These are phyloP conservation scores for Coenonympha glycerion DNA, from an alignment of 2,888 invertebrate species.

Conservation along the genomic window DNA sequence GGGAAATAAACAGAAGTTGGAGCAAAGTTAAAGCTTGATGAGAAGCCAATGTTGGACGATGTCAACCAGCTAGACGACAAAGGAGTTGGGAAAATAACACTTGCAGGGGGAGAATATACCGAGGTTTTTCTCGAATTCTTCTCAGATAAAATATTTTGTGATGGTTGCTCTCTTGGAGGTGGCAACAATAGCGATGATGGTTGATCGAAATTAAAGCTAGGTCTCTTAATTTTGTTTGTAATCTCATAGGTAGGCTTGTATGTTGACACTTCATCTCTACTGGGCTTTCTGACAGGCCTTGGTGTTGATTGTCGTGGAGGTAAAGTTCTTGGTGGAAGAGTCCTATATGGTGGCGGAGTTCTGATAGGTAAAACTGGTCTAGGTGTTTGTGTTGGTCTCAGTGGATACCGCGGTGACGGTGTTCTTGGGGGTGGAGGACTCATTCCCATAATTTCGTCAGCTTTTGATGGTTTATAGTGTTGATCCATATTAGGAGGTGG, in stretches of 20 bases:
- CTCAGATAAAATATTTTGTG: constrained; percentile 38
- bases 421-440: constrained; percentile 69
- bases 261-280: constrained; percentile 62
- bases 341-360: constrained; percentile 54
- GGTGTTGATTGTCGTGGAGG: constrained; percentile 49
- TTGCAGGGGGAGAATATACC: constrained; percentile 36
- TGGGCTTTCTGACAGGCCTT: constrained; percentile 54
- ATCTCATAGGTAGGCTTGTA: constrained; percentile 61
- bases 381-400: constrained; percentile 47
- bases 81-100: constrained; percentile 62
- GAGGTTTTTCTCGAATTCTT: constrained; percentile 37
- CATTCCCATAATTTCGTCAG: constrained; percentile 75
- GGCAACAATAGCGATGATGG: constrained; percentile 61
- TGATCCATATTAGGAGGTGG: constrained; percentile 67
- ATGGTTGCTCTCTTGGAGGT: constrained; percentile 52
- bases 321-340: constrained; percentile 53
- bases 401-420: constrained; percentile 44
- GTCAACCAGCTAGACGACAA: constrained; percentile 67
- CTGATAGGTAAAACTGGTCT: constrained; percentile 50
- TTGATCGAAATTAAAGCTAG: constrained; percentile 51
- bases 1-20: constrained; percentile 57
- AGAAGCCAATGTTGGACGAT: constrained; percentile 61
- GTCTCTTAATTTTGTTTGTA: constrained; percentile 56
- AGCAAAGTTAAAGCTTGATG: constrained; percentile 59
- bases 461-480: constrained; percentile 60